These are phyloP conservation scores for Clarias pachynema DNA, from an alignment of 2,797 vertebrate genomes.

Conservation along the genomic window DNA sequence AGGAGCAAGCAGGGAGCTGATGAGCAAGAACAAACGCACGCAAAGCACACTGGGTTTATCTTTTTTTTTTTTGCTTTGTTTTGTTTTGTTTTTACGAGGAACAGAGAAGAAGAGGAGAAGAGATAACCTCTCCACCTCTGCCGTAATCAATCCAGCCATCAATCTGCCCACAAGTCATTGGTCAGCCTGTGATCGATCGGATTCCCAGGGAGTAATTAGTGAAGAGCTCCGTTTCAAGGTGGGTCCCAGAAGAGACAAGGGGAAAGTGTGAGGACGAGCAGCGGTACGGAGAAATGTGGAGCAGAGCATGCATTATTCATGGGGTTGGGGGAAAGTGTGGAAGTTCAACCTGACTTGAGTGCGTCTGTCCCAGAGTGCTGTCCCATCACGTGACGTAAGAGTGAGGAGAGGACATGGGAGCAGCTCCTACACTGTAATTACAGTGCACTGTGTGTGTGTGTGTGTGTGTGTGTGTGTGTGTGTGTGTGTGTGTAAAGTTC, in stretches of 20 bases:
- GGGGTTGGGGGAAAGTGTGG: constrained; percentile 42
- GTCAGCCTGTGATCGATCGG: constrained; percentile 50
- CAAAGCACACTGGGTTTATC: constrained; percentile 6
- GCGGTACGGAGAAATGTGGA: constrained; percentile 11
- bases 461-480: constrained; percentile 11
- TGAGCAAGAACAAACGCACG: constrained; percentile 43
- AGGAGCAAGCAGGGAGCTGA: constrained; percentile 48
- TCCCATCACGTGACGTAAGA: constrained; percentile 54
- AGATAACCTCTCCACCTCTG: constrained; percentile 35
- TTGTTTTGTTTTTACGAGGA: not conserved
- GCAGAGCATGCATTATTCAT: constrained; percentile 56
- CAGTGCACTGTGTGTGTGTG: constrained; percentile 37
- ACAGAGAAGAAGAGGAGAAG: not conserved
- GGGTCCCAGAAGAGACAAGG: constrained; percentile 43
- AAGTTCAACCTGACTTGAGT: constrained; percentile 47
- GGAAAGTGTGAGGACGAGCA: constrained; percentile 27
- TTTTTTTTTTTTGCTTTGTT: not conserved
- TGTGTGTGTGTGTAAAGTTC: constrained; percentile 35
- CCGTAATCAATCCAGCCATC: constrained; percentile 51
- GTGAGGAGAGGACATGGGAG: constrained; percentile 42
- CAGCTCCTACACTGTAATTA: constrained; percentile 49
- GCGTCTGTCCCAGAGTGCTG: constrained; percentile 41
- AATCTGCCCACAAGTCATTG: constrained; percentile 43
- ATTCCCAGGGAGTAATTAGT: constrained; percentile 47
- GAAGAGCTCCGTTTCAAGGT: constrained; percentile 49